These are phyloP conservation scores for Seladonia tumulorum DNA, from an alignment of 2,888 invertebrate species.

Conservation along the genomic window DNA sequence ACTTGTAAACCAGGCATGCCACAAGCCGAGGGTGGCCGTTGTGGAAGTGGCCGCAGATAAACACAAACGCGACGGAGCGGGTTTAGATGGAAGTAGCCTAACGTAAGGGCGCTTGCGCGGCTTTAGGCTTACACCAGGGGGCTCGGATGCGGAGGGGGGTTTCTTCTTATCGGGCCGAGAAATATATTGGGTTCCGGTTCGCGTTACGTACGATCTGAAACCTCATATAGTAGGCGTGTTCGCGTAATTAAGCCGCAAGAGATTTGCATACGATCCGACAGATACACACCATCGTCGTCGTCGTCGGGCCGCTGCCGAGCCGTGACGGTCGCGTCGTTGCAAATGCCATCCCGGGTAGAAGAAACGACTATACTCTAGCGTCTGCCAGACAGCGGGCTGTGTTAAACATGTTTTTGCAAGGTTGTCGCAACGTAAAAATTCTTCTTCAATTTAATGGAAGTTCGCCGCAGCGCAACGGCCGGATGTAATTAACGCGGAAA, in stretches of 20 bases:
- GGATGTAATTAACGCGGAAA: constrained; percentile 29
- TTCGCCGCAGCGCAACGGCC: not conserved
- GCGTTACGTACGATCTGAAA: constrained; percentile 80
- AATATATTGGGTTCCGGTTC: constrained; percentile 77
- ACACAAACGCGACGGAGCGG: constrained; percentile 22
- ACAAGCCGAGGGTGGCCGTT: constrained; percentile 19
- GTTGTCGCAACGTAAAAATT: constrained; percentile 35
- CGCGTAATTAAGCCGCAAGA: constrained; percentile 83
- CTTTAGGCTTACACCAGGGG: constrained; percentile 28
- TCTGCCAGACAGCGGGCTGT: constrained; percentile 68
- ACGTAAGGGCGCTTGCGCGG: constrained; percentile 30
- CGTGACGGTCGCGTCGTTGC: constrained; percentile 40
- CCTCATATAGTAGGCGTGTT: constrained; percentile 81
- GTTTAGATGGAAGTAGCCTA: constrained; percentile 2
- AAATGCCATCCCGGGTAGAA: constrained; percentile 67
- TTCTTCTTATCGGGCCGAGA: constrained; percentile 73
- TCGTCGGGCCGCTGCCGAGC: not conserved
- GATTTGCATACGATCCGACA: constrained; percentile 83
- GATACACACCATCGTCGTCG: constrained; percentile 65
- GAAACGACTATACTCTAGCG: constrained; percentile 73
- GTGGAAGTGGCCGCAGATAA: constrained; percentile 50
- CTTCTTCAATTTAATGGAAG: constrained; percentile 24
- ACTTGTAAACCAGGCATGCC: constrained; percentile 59
- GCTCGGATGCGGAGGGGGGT: constrained; percentile 31
- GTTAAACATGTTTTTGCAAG: constrained; percentile 76